Evolutionary conservation across 2,113 vertebrate genomes (phyloP).

Genomic region (Carollia perspicillata): DNA sequence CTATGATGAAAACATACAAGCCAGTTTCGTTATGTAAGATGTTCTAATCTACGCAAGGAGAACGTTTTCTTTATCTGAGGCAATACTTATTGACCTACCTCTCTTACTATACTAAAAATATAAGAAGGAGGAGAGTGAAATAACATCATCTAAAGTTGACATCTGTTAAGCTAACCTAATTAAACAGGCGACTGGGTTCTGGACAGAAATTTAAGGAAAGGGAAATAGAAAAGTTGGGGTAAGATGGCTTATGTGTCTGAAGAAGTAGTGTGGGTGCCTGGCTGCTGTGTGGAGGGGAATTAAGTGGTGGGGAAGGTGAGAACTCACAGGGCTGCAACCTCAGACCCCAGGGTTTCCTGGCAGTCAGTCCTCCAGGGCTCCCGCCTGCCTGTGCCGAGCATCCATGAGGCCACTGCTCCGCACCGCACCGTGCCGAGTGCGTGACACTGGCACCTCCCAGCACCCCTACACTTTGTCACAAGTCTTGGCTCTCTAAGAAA

Average conservation of each 20-base stretch:
- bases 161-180: neutral
- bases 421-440: neutral
- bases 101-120: neutral
- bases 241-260: neutral
- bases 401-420: neutral
- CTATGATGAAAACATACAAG: neutral
- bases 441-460: neutral
- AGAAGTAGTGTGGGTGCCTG: neutral
- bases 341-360: neutral
- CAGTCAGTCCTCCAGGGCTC: rapidly evolving
- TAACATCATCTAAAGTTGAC: neutral
- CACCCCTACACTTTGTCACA: neutral
- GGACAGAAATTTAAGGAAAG: neutral
- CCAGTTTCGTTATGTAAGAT: neutral
- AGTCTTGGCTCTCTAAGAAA: neutral
- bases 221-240: neutral
- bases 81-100: neutral
- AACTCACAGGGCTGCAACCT: neutral
- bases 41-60: neutral
- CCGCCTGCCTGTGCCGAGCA: neutral
- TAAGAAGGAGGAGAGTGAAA: neutral
- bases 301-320: neutral
- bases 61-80: neutral
- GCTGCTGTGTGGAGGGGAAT: neutral
- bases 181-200: neutral